Evolutionary conservation across 1,140 invertebrate species (phyloP).

Genomic region (Chionoecetes opilio): DNA sequence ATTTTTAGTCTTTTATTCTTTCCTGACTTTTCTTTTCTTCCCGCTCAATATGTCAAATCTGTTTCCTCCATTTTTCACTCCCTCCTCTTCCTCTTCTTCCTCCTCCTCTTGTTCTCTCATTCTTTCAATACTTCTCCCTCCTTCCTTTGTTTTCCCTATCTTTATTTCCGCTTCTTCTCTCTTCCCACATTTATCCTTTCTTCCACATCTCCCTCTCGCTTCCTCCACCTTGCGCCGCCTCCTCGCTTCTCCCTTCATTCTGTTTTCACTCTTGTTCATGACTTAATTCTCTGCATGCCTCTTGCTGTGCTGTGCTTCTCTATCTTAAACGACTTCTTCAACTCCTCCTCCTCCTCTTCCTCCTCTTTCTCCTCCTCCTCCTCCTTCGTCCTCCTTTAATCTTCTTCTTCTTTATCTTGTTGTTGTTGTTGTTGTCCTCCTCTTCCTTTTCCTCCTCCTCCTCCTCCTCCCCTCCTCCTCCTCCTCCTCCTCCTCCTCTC

Average conservation of each 20-base stretch:
- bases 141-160: neutral
- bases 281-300: too few species aligned
- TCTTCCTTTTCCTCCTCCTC: neutral
- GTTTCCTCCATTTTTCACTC: neutral
- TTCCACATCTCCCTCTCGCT: neutral
- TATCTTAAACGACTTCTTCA: too few species aligned
- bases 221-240: neutral
- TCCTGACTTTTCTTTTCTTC: neutral
- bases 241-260: neutral
- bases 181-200: neutral
- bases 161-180: neutral
- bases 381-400: neutral
- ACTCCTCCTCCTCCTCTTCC: neutral
- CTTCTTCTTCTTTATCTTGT: neutral
- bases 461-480: too few species aligned
- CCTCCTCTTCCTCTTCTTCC: neutral
- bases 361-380: neutral
- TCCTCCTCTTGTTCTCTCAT: constrained; percentile 7
- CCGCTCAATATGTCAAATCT: too few species aligned
- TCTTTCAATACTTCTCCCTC: neutral
- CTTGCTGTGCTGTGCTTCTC: too few species aligned
- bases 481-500: neutral
- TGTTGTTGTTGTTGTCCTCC: neutral
- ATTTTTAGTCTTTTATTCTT: too few species aligned
- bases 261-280: too few species aligned